Conservation (phyloP, 2,113 vertebrate genomes). For the Paedocypris sp. region DNA sequence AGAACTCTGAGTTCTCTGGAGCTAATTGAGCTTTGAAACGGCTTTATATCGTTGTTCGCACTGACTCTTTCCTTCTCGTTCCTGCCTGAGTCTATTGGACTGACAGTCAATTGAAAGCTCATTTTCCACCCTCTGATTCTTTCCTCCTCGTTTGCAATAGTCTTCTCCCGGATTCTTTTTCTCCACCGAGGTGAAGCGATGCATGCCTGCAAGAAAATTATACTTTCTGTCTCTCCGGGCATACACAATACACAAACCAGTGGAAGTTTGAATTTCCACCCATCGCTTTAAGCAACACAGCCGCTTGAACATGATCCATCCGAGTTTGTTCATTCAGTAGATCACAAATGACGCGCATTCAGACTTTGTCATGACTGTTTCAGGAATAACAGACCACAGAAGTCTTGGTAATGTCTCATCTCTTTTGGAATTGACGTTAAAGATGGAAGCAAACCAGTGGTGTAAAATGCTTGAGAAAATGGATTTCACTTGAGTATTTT, state of each 20-base stretch:
- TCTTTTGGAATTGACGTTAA: not conserved
- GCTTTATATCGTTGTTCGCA: not conserved
- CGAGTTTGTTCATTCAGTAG: not conserved
- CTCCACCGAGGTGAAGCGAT: not conserved
- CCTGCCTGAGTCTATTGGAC: not conserved
- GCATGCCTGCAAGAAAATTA: not conserved
- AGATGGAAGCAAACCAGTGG: too few species aligned
- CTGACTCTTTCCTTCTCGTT: not conserved
- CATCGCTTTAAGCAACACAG: not conserved
- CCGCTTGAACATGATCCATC: not conserved
- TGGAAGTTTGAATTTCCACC: not conserved
- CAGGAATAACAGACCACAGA: not conserved
- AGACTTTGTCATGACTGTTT: not conserved
- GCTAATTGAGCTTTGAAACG: slow-evolving; percentile 13
- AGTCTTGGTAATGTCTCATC: not conserved
- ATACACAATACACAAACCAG: not conserved
- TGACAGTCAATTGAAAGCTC: slow-evolving; percentile 6
- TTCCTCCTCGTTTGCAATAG: not conserved
- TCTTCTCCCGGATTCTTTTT: not conserved
- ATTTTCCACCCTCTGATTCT: not conserved
- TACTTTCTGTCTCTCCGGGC: not conserved
- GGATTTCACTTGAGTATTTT: too few species aligned
- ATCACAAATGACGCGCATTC: not conserved
- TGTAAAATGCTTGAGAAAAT: too few species aligned
- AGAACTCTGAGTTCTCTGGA: not conserved